phyloP scores from a whole-genome alignment of 2,888 invertebrate species.

The Cheilosia scutellata region DNA sequence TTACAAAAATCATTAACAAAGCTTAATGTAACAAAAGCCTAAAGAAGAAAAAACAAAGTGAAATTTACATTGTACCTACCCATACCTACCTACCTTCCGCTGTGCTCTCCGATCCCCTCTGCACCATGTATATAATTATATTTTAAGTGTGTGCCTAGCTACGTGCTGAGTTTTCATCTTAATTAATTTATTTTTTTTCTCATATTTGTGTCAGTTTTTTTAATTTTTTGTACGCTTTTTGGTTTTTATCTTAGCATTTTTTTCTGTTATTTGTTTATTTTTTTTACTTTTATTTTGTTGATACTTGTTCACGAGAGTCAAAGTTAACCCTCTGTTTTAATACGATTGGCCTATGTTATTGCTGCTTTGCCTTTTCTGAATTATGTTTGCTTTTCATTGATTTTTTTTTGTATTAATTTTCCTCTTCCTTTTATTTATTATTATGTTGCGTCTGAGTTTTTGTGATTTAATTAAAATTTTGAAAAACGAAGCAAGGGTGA shows the following conservation, averaged over 20 bases:
- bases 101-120: background rate
- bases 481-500: slow-evolving; percentile 4
- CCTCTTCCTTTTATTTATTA: slow-evolving; percentile 1
- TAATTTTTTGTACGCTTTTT: background rate
- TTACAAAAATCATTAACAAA: slow-evolving; percentile 9
- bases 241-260: slow-evolving; percentile 40
- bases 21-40: slow-evolving; percentile 1
- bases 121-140: background rate
- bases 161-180: too few relatives aligned
- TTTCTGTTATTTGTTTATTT: slow-evolving; percentile 2
- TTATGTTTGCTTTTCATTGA: slow-evolving; percentile 5
- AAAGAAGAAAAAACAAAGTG: slow-evolving; percentile 11
- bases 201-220: slow-evolving; percentile 48
- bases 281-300: slow-evolving; percentile 5
- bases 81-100: slow-evolving; percentile 28
- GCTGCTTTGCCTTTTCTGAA: background rate
- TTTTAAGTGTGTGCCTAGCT: background rate
- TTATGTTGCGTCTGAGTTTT: background rate
- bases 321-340: slow-evolving; percentile 28
- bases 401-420: background rate
- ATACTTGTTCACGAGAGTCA: slow-evolving; percentile 17
- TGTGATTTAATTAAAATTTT: background rate
- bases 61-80: slow-evolving; percentile 34
- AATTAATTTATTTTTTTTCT: slow-evolving; percentile 22
- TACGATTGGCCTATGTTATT: background rate